phyloP scores from a whole-genome alignment of 2,888 invertebrate species.

The Drosophila infuscata region DNA sequence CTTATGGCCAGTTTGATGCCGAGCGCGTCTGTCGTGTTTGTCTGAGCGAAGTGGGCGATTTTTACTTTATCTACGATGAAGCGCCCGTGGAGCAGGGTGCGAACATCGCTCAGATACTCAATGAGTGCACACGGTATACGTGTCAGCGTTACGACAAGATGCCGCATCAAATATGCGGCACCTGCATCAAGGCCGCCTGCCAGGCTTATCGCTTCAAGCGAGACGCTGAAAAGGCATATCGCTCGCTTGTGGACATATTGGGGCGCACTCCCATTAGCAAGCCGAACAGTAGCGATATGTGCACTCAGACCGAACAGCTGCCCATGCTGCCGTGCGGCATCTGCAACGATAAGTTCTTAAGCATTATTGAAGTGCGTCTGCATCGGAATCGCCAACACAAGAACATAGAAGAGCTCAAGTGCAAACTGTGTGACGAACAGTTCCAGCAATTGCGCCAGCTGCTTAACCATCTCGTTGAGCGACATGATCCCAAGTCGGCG shows the following conservation, averaged over 20 bases:
- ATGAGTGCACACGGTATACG: constrained; percentile 82
- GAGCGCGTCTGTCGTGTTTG: constrained; percentile 83
- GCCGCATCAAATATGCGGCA: constrained; percentile 83
- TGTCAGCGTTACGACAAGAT: constrained; percentile 84
- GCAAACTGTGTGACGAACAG: constrained; percentile 85
- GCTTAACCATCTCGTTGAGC: constrained; percentile 83
- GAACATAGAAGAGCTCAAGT: constrained; percentile 67
- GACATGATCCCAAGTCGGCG: constrained; percentile 62
- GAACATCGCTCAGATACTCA: constrained; percentile 78
- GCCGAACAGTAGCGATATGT: constrained; percentile 47
- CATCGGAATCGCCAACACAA: constrained; percentile 73
- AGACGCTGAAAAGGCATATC: constrained; percentile 82
- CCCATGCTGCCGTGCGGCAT: constrained; percentile 81
- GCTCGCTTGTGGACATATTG: constrained; percentile 72
- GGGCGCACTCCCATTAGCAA: constrained; percentile 54
- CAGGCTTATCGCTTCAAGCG: constrained; percentile 83
- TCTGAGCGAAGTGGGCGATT: constrained; percentile 69
- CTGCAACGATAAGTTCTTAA: constrained; percentile 81
- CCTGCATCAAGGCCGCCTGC: constrained; percentile 79
- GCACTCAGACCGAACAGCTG: constrained; percentile 82
- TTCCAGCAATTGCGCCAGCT: constrained; percentile 85
- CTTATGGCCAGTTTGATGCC: constrained; percentile 57
- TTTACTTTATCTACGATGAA: constrained; percentile 80
- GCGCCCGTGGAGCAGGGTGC: constrained; percentile 67
- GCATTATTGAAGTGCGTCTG: constrained; percentile 69